Percentiles rank a stretch among this genome's conserved stretches.
phyloP scores from a whole-genome alignment of 2,797 vertebrate species.

The Meda fulgida region DNA sequence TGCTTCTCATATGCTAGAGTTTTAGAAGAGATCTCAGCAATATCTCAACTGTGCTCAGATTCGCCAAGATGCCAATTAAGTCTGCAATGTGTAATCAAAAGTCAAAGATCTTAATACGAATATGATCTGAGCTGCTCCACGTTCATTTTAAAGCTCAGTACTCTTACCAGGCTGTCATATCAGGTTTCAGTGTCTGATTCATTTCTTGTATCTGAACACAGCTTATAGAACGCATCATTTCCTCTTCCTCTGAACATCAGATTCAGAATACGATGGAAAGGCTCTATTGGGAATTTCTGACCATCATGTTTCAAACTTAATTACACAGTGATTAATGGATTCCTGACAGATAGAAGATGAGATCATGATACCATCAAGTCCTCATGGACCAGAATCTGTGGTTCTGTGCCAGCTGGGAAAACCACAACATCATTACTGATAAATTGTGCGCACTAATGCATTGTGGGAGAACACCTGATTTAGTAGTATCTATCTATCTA shows the following conservation, averaged over 20 bases:
- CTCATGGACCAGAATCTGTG: not conserved
- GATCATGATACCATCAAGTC: not conserved
- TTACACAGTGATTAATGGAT: not conserved
- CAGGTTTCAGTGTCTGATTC: not conserved
- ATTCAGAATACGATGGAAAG: not conserved
- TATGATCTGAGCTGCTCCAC: not conserved
- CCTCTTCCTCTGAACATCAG: not conserved
- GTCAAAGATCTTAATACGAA: not conserved
- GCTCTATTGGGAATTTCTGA: not conserved
- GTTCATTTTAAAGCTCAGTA: not conserved
- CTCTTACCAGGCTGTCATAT: not conserved
- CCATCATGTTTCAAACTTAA: not conserved
- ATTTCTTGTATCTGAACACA: not conserved
- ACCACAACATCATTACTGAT: not conserved
- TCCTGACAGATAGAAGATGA: not conserved
- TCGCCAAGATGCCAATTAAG: not conserved
- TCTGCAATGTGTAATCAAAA: not conserved
- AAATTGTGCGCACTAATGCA: not conserved
- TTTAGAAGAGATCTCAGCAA: not conserved
- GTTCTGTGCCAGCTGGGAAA: not conserved
- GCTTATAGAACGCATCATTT: not conserved
- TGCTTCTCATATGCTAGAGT: not conserved
- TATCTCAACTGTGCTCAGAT: not conserved
- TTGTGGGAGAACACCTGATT: not conserved
- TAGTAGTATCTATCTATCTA: not conserved